phyloP scores from a whole-genome alignment of 1,140 invertebrate genomes.

The Drosophila truncata region DNA sequence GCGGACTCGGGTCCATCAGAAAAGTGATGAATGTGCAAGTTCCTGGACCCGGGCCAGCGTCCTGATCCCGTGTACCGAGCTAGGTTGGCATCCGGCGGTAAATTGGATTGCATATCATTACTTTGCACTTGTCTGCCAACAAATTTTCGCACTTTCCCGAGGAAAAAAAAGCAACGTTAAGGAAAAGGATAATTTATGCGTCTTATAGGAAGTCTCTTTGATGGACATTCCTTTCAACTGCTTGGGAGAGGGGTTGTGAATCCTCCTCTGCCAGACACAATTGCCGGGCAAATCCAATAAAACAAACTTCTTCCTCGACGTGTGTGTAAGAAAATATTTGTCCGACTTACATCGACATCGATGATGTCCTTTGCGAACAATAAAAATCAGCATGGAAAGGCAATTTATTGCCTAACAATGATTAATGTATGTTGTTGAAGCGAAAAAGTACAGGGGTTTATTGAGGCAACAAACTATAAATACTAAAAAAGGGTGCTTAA shows the following conservation, averaged over 20 bases:
- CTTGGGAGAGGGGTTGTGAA: slow-evolving; percentile 34
- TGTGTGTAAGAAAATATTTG: slow-evolving; percentile 72
- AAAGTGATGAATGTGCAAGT: slow-evolving; percentile 84
- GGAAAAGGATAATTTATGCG: slow-evolving; percentile 82
- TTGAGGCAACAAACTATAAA: not conserved
- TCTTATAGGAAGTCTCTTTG: slow-evolving; percentile 52
- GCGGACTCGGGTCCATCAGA: slow-evolving; percentile 59
- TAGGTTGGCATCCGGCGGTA: slow-evolving; percentile 49
- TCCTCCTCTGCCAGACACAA: slow-evolving; percentile 29
- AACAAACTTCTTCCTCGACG: slow-evolving; percentile 56
- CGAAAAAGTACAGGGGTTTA: not conserved
- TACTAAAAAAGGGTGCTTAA: slow-evolving; percentile 16
- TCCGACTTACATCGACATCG: slow-evolving; percentile 23
- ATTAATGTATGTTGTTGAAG: slow-evolving; percentile 57
- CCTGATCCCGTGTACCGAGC: slow-evolving; percentile 45
- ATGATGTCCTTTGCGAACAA: slow-evolving; percentile 8
- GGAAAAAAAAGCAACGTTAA: slow-evolving; percentile 22
- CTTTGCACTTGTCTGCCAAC: slow-evolving; percentile 77
- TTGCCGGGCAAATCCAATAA: slow-evolving; percentile 71
- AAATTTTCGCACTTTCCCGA: slow-evolving; percentile 74
- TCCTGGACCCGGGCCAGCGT: slow-evolving; percentile 50
- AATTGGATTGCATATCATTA: slow-evolving; percentile 84
- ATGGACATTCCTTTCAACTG: slow-evolving; percentile 69
- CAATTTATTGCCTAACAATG: slow-evolving; percentile 70
- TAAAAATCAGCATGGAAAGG: slow-evolving; percentile 61